Conservation (phyloP, 2,797 vertebrate species). For the Lacerta bilineata region DNA sequence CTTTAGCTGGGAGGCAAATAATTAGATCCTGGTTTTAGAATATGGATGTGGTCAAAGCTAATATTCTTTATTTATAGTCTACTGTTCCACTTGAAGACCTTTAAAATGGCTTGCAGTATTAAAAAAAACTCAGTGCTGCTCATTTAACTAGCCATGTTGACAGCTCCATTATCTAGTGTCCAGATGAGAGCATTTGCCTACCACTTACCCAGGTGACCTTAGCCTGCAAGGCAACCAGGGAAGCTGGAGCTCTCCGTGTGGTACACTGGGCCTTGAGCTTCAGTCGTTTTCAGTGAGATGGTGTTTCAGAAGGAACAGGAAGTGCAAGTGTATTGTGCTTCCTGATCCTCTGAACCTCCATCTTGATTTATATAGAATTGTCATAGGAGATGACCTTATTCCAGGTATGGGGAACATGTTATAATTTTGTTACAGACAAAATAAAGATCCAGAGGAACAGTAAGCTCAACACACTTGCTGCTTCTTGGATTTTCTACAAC, state of each 20-base stretch:
- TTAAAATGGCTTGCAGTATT: background rate
- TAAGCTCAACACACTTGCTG: background rate
- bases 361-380: background rate
- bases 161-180: background rate
- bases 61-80: background rate
- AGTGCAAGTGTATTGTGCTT: background rate
- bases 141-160: background rate
- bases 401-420: background rate
- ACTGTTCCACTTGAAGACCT: background rate
- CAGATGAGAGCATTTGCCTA: background rate
- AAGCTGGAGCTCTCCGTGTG: background rate
- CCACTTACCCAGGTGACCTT: background rate
- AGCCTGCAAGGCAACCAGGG: too few relatives aligned
- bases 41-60: constrained; percentile 5
- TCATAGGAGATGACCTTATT: background rate
- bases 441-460: background rate
- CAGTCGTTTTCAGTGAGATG: background rate
- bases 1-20: background rate
- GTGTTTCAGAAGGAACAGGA: background rate
- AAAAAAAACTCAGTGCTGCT: background rate
- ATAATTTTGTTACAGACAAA: background rate
- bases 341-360: background rate
- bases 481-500: background rate
- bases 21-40: constrained; percentile 11
- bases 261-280: background rate